phyloP scores from a whole-genome alignment of 2,888 invertebrate species.

The Pyrgus malvae region DNA sequence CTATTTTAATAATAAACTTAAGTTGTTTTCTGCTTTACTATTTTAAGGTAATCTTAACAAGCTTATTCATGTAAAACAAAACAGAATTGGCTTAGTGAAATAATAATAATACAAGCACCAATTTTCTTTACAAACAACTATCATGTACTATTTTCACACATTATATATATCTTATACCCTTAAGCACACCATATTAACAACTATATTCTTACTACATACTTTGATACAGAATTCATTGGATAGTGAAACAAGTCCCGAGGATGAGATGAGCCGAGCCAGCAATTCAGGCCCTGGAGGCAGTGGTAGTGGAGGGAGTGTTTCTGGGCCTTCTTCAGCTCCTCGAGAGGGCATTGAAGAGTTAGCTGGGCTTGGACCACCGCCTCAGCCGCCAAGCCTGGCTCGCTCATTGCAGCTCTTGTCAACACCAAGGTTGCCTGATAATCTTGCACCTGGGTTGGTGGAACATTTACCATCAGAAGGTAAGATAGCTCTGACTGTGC shows the following conservation, averaged over 20 bases:
- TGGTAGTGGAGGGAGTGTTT: constrained; percentile 46
- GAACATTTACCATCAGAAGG: constrained; percentile 89
- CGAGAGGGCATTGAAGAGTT: constrained; percentile 40
- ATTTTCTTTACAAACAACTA: too few relatives aligned
- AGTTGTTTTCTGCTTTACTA: too few relatives aligned
- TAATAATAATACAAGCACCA: too few relatives aligned
- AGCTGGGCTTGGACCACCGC: constrained; percentile 57
- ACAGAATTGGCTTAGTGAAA: too few relatives aligned
- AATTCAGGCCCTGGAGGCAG: constrained; percentile 60
- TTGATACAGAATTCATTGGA: constrained; percentile 64
- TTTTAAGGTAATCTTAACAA: too few relatives aligned
- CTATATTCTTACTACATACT: neutral
- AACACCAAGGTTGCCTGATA: constrained; percentile 81
- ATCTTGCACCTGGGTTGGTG: constrained; percentile 83
- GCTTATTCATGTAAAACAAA: too few relatives aligned
- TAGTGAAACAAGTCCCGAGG: constrained; percentile 74
- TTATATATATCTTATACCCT: neutral
- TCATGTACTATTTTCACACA: too few relatives aligned
- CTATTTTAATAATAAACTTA: too few relatives aligned
- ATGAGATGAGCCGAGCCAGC: constrained; percentile 64
- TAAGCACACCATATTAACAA: neutral
- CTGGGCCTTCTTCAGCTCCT: constrained; percentile 37
- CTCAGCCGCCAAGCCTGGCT: constrained; percentile 80
- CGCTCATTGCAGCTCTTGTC: constrained; percentile 83
- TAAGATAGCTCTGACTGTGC: constrained; percentile 37